Base-by-base conservation (phyloP, 2,888 invertebrate species). In the Athrips mouffetella region DNA sequence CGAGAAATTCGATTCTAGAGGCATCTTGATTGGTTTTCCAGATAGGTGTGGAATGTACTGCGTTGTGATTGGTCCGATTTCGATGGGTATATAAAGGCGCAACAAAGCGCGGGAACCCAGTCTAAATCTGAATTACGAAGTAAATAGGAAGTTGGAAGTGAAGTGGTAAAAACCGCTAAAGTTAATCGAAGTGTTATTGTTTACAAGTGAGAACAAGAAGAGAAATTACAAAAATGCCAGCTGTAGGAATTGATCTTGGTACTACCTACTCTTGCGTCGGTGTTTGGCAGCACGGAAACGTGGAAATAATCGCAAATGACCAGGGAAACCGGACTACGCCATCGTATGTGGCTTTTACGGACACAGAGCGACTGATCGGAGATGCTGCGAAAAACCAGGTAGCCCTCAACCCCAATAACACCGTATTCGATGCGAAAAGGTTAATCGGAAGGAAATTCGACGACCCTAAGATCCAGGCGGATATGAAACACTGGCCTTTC, bases 241-340 rank as follows among this genome's bases (percentile, higher is more conserved):
- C 76, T 48, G 66, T 76, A 54, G 76, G 76, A 61, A 76, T 76
- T 58, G 76, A 76, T 58, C 62, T 76, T 62, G 76, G 74, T 52
- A 76, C 76, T 44, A 76, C 76, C 21, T 76, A 73, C 62, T 76
- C 76, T 51, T 76, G 76, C 54, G 76, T 76, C 20, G 60, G 59
- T 31, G 59, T 61, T 8, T 61, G 52, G 52, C 60, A 60, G 62
- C 94, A 96, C 85, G 95, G 96, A 58, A 95, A 95, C 86, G 95
- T 95, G 69, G 95, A 95, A 87, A 95, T 95, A 79, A 95, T 95
- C 84, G 95, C 95, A 76, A 96, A 96, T 78, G 95, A 95, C 83
- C 95, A 96, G 86, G 96, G 96, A 78, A 96, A 96, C 90, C 90
- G 95, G 76, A 96, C 96, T 57, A 96, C 96, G 64, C 96, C 96